Evolutionary conservation across 2,888 invertebrate genomes (phyloP), one percentile per base, ranked within the genome.

Genomic region (Aradus depressus): DNA sequence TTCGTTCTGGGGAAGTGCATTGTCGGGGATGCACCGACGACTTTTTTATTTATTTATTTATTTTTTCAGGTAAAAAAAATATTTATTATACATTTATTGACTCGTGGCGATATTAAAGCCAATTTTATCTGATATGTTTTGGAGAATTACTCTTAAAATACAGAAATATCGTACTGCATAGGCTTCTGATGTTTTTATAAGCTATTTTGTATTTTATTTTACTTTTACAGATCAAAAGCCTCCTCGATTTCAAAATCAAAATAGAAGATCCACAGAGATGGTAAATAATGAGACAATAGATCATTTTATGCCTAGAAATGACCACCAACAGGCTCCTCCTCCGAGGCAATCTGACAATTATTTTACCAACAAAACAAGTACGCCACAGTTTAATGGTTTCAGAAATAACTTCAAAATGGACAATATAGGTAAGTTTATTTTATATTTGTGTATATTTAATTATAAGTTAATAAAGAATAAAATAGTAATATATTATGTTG

Each of bases 241-340:
- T 19, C 79, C 79, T 3, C 67, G 79, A 52, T 79, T 79, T 63
- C 79, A 79, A 62, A 73, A 60, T 28, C 60, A 60, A 43, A 53
- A 53, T 25, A 52, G 37, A 41, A 44, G 45, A 39, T 45, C 47
- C 35, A 52, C 52, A 47, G 38, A 35, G 4, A 38, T 37, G 35
- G 25, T 32, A 6, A 47, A 22, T 34, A 52, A 42, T 25, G 55
- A 55, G 14, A 52, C 47, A 19, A 52, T 52, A 32, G 55, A 55
- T 16, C 52, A 55, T 41, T 55, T 55, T 37, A 50, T 52, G 44
- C 50, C 39, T 34, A 44, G 52, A 28, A 47, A 47, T 47, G 47
- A 47, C 26, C 22, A 18, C 8, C 47, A 47, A 12, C 22, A n/a
- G n/a, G n/a, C n/a, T n/a, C n/a, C n/a, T n/a, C n/a, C 19, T 21